phyloP scores from a whole-genome alignment of 2,113 vertebrate genomes.

The Microtus montanus region DNA sequence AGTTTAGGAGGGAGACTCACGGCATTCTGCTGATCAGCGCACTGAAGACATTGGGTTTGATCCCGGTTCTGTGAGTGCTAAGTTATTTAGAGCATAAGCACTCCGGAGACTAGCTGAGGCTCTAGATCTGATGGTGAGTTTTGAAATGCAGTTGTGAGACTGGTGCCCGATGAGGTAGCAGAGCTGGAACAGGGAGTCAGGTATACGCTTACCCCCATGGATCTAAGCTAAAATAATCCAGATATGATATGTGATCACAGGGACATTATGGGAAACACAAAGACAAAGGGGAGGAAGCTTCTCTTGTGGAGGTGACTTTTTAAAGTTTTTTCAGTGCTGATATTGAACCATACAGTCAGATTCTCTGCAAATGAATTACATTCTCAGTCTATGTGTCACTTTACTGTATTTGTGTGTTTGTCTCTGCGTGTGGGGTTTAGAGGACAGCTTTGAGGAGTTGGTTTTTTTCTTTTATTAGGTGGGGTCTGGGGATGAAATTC shows the following conservation, averaged over 20 bases:
- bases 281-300: neutral
- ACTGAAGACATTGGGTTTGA: conserved; percentile 3
- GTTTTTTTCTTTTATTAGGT: neutral
- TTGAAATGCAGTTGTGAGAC: neutral
- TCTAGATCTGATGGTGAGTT: neutral
- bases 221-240: neutral
- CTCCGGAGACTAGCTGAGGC: neutral
- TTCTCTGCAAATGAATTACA: neutral
- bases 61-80: conserved; percentile 24
- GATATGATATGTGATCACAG: neutral
- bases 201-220: neutral
- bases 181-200: neutral
- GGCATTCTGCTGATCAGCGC: neutral
- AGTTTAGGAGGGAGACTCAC: conserved; percentile 9
- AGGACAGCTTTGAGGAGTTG: neutral
- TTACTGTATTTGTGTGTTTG: neutral
- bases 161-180: neutral
- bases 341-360: neutral
- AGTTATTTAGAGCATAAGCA: conserved; percentile 4
- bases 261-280: neutral
- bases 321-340: neutral
- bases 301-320: neutral
- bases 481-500: neutral
- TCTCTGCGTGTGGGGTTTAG: neutral
- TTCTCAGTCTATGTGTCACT: neutral